Conservation (phyloP, 2,888 invertebrate species). For the Pachymerium ferrugineum region DNA sequence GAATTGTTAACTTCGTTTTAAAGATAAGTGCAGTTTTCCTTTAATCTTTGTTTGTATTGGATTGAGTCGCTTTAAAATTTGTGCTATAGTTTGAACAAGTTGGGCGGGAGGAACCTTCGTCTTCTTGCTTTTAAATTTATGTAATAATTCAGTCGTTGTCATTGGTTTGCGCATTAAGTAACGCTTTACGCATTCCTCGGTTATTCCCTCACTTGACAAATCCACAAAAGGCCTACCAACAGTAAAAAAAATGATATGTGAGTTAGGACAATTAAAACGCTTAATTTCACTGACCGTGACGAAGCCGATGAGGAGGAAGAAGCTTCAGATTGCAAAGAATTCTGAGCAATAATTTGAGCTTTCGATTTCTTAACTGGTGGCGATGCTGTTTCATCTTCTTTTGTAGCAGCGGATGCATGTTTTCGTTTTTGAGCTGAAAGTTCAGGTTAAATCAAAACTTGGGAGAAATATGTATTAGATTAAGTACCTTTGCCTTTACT, state of each 20-base stretch:
- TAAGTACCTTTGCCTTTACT: background rate
- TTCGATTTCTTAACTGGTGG: slow-evolving; percentile 25
- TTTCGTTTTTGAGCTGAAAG: background rate
- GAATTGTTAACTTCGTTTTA: slow-evolving; percentile 52
- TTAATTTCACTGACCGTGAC: background rate
- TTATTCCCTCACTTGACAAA: slow-evolving; percentile 63
- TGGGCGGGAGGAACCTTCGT: slow-evolving; percentile 84
- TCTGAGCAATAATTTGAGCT: background rate
- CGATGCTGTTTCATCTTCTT: background rate
- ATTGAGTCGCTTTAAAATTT: slow-evolving; percentile 89
- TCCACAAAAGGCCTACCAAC: background rate
- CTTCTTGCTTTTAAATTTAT: slow-evolving; percentile 92
- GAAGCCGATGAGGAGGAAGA: background rate
- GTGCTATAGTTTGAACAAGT: slow-evolving; percentile 87
- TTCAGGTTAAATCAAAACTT: background rate
- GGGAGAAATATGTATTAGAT: background rate
- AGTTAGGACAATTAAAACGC: background rate
- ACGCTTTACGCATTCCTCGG: slow-evolving; percentile 88
- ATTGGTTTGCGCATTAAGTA: slow-evolving; percentile 95
- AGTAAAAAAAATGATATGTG: background rate
- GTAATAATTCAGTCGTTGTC: slow-evolving; percentile 91
- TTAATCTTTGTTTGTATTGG: slow-evolving; percentile 87
- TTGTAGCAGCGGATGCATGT: background rate
- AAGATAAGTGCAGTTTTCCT: slow-evolving; percentile 88
- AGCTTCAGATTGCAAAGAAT: background rate